phyloP scores from a whole-genome alignment of 2,888 invertebrate species.

The Serrognathus titanus region DNA sequence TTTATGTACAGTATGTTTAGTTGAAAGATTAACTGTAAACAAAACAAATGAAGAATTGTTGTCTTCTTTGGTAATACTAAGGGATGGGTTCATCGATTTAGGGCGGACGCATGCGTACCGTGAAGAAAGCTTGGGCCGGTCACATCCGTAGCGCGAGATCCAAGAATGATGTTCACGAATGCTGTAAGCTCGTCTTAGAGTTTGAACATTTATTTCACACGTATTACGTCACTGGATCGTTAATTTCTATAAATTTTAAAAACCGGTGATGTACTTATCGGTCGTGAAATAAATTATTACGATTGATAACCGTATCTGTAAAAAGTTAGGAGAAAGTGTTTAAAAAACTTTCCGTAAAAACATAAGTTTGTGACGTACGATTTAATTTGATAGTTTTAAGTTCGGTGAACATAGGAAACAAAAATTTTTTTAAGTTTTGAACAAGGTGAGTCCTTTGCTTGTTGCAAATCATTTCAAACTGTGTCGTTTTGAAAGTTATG shows the following conservation, averaged over 20 bases:
- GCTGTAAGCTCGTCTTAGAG: not conserved
- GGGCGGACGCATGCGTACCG: conserved; percentile 40
- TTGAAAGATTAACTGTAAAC: conserved; percentile 5
- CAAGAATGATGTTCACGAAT: conserved; percentile 26
- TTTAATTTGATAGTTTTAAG: not conserved
- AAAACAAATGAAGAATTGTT: conserved; percentile 9
- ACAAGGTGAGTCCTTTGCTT: not conserved
- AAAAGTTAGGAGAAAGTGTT: not conserved
- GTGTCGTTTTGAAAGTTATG: too few relatives aligned
- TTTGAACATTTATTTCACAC: not conserved
- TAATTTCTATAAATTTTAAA: not conserved
- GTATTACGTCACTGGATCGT: not conserved
- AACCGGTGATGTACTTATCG: not conserved
- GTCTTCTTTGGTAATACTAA: conserved; percentile 16
- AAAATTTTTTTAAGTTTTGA: not conserved
- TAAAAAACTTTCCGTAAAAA: not conserved
- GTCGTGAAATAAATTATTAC: not conserved
- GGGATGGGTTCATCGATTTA: conserved; percentile 49
- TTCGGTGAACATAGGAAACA: not conserved
- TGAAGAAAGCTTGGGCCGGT: conserved; percentile 34
- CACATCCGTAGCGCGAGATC: conserved; percentile 41
- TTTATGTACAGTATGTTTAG: not conserved
- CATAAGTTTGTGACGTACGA: not conserved
- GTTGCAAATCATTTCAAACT: not conserved
- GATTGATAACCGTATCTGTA: not conserved